phyloP scores from a whole-genome alignment of 2,888 invertebrate species.

The Trisateles emortualis region DNA sequence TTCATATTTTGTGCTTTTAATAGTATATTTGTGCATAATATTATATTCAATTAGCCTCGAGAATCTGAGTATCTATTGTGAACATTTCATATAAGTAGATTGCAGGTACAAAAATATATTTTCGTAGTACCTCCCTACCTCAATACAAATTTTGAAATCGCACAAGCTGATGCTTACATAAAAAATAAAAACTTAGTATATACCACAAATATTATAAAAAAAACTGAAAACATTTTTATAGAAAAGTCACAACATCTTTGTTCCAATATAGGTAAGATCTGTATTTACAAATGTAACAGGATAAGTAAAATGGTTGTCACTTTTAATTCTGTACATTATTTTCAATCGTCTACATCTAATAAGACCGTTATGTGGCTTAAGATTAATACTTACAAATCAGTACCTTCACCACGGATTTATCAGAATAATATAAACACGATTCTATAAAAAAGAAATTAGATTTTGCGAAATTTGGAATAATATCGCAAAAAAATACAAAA shows the following conservation, averaged over 20 bases:
- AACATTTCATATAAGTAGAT: conserved; percentile 8
- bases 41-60: conserved; percentile 21
- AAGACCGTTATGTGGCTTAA: conserved; percentile 22
- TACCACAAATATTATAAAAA: not conserved
- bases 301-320: conserved; percentile 9
- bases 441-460: conserved; percentile 31
- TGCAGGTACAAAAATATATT: conserved; percentile 16
- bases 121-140: not conserved
- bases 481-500: conserved; percentile 38
- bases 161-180: not conserved
- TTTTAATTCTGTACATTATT: conserved; percentile 14
- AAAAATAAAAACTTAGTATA: not conserved
- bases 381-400: conserved; percentile 29
- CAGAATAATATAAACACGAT: conserved; percentile 24
- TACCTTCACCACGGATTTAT: conserved; percentile 21
- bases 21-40: conserved; percentile 37
- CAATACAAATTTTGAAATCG: conserved; percentile 1
- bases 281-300: conserved; percentile 14
- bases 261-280: conserved; percentile 5
- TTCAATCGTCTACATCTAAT: conserved; percentile 29
- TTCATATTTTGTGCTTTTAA: conserved; percentile 35
- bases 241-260: conserved; percentile 7
- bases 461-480: conserved; percentile 31
- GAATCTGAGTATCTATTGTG: not conserved
- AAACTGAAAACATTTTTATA: not conserved